Evolutionary conservation across 2,113 vertebrate species (phyloP).

Genomic region (Egretta garzetta): DNA sequence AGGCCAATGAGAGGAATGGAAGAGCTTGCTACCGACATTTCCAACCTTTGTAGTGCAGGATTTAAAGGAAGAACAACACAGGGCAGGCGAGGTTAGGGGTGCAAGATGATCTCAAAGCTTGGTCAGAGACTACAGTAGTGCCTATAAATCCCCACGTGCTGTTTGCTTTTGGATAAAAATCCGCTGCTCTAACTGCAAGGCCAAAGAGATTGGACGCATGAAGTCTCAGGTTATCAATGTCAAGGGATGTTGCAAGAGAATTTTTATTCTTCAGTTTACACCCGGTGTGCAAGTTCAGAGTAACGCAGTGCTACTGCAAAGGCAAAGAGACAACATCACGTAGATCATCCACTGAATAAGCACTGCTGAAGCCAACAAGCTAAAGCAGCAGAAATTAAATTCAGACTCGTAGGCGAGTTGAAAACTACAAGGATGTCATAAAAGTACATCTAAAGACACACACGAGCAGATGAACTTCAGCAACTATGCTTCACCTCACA

Average conservation of each 20-base stretch:
- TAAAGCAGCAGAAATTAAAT: neutral
- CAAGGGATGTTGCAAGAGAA: neutral
- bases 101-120: neutral
- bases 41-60: neutral
- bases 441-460: neutral
- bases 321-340: neutral
- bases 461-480: neutral
- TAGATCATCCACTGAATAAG: neutral
- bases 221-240: neutral
- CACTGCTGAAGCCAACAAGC: fast-evolving
- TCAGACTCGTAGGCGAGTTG: neutral
- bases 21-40: neutral
- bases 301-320: neutral
- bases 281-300: neutral
- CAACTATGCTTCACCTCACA: neutral
- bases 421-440: neutral
- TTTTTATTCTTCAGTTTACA: neutral
- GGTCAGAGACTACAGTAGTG: neutral
- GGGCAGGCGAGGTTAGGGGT: neutral
- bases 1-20: neutral
- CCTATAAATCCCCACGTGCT: neutral
- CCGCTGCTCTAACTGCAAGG: neutral
- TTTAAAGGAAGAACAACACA: neutral
- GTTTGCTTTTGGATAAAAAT: neutral
- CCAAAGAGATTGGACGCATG: neutral